These are phyloP conservation scores for Phthorimaea operculella DNA, from an alignment of 1,140 invertebrate genomes.

Conservation along the genomic window DNA sequence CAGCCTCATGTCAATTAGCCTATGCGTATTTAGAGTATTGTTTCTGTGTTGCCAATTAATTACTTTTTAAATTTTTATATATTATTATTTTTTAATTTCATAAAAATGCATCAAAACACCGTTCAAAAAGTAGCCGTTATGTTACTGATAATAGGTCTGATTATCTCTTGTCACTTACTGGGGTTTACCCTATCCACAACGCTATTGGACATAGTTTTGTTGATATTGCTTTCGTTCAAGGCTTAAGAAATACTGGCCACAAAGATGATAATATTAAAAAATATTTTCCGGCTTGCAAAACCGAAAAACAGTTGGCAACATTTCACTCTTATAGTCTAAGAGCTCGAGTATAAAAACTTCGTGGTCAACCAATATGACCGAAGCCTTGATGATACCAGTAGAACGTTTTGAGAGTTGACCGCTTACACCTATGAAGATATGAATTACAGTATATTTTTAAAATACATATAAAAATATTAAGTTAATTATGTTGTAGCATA, in stretches of 20 bases:
- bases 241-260: neutral
- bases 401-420: constrained; percentile 53
- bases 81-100: constrained; percentile 44
- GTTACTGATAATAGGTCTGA: constrained; percentile 59
- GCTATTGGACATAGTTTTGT: constrained; percentile 4
- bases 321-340: constrained; percentile 1
- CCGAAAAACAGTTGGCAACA: constrained; percentile 1
- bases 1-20: constrained; percentile 67
- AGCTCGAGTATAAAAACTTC: constrained; percentile 24
- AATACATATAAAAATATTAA: constrained; percentile 68
- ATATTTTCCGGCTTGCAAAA: neutral
- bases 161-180: constrained; percentile 52
- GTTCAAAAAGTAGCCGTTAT: constrained; percentile 64
- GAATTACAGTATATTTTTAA: constrained; percentile 64
- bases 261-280: neutral
- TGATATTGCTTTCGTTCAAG: neutral
- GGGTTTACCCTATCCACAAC: constrained; percentile 17
- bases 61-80: constrained; percentile 48
- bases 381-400: constrained; percentile 36
- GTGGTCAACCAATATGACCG: constrained; percentile 6
- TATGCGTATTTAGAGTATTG: constrained; percentile 66
- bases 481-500: constrained; percentile 56
- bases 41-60: constrained; percentile 66
- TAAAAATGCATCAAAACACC: constrained; percentile 66
- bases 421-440: constrained; percentile 65